These are phyloP conservation scores for Phoenicopterus ruber DNA, from an alignment of 2,113 vertebrate species.

Conservation along the genomic window DNA sequence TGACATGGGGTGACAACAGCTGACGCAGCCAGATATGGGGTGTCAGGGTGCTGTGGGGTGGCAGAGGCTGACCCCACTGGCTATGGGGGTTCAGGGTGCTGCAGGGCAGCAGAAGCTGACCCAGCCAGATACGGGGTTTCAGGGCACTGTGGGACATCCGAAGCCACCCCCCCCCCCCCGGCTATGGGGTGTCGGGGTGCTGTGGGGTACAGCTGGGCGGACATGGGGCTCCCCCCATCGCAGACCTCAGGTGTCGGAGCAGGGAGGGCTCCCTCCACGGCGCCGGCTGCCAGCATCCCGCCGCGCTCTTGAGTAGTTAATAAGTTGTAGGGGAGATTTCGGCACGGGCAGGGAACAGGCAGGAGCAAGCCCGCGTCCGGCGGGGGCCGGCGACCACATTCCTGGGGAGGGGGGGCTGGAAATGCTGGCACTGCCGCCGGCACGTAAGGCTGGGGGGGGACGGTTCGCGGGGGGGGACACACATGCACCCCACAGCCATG, in stretches of 20 bases:
- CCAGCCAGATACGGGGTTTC: rapidly evolving
- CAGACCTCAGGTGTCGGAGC: rapidly evolving
- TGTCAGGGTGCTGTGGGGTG: not conserved
- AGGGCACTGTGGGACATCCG: not conserved
- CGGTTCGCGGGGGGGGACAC: not conserved
- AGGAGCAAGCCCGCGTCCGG: not conserved
- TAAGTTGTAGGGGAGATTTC: constrained; percentile 12
- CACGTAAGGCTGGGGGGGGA: too few species aligned
- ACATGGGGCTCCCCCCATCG: not conserved
- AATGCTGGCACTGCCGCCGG: not conserved
- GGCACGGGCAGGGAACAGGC: not conserved
- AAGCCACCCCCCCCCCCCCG: rapidly evolving
- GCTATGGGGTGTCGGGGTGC: not conserved
- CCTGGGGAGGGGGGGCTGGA: not conserved
- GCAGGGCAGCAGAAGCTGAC: too few species aligned
- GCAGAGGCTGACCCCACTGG: too few species aligned
- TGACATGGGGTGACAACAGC: not conserved
- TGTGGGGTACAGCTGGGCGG: not conserved
- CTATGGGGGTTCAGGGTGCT: not conserved
- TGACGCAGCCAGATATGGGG: not conserved
- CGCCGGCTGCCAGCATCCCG: not conserved
- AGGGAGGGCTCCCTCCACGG: not conserved
- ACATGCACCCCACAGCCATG: not conserved
- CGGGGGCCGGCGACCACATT: not conserved
- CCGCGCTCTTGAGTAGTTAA: not conserved